Conservation (phyloP, 2,797 vertebrate species). For the Xenops minutus region DNA sequence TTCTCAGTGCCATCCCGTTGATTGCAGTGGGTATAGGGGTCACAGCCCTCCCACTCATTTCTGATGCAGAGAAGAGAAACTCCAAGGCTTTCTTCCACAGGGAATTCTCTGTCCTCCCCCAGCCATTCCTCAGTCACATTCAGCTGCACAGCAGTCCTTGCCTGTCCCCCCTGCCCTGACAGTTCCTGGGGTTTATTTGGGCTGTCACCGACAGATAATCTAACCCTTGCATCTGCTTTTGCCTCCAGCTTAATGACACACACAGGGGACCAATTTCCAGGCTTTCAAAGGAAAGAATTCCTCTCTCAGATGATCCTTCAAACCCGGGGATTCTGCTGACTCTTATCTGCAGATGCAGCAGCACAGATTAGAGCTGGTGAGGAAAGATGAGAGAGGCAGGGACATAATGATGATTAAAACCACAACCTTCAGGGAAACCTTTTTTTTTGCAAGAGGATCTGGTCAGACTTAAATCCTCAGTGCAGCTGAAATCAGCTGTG, state of each 20-base stretch:
- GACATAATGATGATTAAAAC: background rate
- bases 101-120: background rate
- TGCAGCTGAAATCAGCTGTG: background rate
- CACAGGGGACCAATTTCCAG: background rate
- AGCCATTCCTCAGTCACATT: background rate
- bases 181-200: background rate
- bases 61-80: background rate
- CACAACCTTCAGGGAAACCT: background rate
- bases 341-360: slow-evolving; percentile 29
- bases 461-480: background rate
- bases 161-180: background rate
- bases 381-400: background rate
- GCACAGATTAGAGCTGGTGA: background rate
- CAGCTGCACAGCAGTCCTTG: accelerated
- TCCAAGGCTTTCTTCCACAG: accelerated
- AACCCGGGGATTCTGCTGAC: background rate
- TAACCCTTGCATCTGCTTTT: background rate
- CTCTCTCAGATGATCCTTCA: background rate
- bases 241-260: background rate
- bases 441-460: background rate
- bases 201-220: background rate
- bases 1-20: accelerated
- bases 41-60: background rate
- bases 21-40: background rate
- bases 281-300: slow-evolving; percentile 5